A percentile compares a stretch with the other conserved stretches of the same genome.
Conservation (phyloP, 1,140 invertebrate species). For the Nasonia vitripennis region DNA sequence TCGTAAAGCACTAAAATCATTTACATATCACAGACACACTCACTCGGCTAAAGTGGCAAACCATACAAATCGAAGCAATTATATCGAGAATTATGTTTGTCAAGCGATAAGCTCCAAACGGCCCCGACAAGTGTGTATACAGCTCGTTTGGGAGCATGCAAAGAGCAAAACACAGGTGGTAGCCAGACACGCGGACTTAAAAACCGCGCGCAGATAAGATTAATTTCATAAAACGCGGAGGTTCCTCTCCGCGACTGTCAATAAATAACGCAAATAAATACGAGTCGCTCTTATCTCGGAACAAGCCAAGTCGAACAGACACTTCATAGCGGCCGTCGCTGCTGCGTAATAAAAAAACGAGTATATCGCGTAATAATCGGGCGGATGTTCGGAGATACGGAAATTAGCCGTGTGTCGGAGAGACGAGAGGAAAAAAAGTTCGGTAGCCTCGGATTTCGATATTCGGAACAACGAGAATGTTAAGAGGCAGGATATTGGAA, state of each 20-base stretch:
- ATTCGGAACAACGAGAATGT: background rate
- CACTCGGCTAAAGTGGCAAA: background rate
- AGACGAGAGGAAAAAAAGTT: background rate
- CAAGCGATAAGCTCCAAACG: slow-evolving; percentile 28
- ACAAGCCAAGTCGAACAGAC: slow-evolving; percentile 7
- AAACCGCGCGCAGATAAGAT: slow-evolving; percentile 42
- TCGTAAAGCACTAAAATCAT: slow-evolving; percentile 9
- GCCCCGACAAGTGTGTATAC: slow-evolving; percentile 32
- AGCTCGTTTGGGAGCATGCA: background rate
- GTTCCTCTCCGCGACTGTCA: slow-evolving; percentile 15
- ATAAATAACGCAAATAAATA: slow-evolving; percentile 46
- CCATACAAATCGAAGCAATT: slow-evolving; percentile 42
- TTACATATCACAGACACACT: slow-evolving; percentile 3
- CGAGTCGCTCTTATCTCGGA: slow-evolving; percentile 32
- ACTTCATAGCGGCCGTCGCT: background rate
- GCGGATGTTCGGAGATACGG: slow-evolving; percentile 32
- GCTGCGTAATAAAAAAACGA: slow-evolving; percentile 26
- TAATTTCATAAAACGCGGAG: slow-evolving; percentile 47
- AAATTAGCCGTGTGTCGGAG: slow-evolving; percentile 20
- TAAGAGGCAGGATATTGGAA: background rate
- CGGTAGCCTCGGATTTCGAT: slow-evolving; percentile 22
- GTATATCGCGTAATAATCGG: background rate
- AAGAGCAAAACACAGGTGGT: background rate
- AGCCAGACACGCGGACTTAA: background rate
- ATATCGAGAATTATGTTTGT: slow-evolving; percentile 46